Percentiles rank a stretch among this genome's conserved stretches.
Conservation (phyloP, 2,113 vertebrate genomes). For the Pseudorectes ferrugineus region DNA sequence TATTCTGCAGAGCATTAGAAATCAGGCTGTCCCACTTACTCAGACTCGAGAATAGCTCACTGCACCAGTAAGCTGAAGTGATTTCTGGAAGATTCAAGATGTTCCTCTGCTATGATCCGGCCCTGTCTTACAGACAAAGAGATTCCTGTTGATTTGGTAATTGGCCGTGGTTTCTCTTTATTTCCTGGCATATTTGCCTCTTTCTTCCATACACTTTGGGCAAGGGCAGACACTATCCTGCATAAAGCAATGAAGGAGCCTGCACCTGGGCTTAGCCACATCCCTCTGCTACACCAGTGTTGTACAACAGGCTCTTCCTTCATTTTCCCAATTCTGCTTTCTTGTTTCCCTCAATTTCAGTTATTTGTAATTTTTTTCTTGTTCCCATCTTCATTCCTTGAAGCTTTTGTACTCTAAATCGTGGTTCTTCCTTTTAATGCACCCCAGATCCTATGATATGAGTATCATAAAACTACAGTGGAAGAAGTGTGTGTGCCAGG, state of each 20-base stretch:
- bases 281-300: neutral
- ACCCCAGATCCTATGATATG: accelerated
- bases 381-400: neutral
- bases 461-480: neutral
- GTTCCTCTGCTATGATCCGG: accelerated
- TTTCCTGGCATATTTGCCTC: neutral
- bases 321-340: neutral
- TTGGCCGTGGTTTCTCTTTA: neutral
- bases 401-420: neutral
- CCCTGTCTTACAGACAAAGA: no score
- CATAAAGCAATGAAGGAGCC: neutral
- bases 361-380: neutral
- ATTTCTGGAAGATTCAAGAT: no score
- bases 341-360: neutral
- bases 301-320: neutral
- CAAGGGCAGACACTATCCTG: neutral
- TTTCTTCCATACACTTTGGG: neutral
- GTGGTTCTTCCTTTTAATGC: neutral
- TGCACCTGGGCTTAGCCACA: no score
- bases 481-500: neutral
- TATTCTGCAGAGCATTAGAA: neutral
- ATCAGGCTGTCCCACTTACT: neutral
- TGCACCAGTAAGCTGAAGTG: accelerated
- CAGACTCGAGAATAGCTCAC: neutral
- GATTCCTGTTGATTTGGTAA: neutral